phyloP scores from a whole-genome alignment of 2,797 vertebrate genomes.

The Rhincodon typus region DNA sequence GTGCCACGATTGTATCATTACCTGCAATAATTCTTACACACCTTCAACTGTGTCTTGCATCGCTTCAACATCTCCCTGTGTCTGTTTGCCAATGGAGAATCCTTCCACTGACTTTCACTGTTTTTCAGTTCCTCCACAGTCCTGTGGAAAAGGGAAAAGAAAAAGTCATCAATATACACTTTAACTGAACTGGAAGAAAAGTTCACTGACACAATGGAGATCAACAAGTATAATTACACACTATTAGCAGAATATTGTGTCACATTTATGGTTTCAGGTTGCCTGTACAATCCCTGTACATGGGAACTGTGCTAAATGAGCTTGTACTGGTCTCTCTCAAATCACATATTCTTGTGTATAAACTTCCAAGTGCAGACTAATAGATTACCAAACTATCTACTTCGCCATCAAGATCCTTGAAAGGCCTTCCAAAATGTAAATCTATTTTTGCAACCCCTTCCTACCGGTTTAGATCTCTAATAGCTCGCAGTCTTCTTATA shows the following conservation, averaged over 20 bases:
- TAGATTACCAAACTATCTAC: neutral
- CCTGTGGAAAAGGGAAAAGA: conserved; percentile 56
- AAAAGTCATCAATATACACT: neutral
- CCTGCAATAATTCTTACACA: conserved; percentile 45
- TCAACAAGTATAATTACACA: neutral
- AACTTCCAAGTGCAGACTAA: neutral
- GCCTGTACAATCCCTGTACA: neutral
- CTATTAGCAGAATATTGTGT: neutral
- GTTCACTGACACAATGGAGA: neutral
- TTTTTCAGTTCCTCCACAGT: conserved; percentile 96
- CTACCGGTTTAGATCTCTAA: conserved; percentile 91
- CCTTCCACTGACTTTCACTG: conserved; percentile 96
- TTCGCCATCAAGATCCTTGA: neutral
- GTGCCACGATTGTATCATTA: neutral
- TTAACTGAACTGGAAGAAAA: neutral
- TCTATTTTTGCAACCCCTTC: neutral
- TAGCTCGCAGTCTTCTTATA: conserved; percentile 87
- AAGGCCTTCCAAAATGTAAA: neutral
- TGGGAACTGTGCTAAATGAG: neutral
- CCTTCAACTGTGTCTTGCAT: conserved; percentile 98
- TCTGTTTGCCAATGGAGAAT: conserved; percentile 83
- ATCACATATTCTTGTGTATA: neutral
- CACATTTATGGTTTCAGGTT: neutral
- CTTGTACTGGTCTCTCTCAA: neutral
- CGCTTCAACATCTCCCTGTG: conserved; percentile 97